Percentiles rank a stretch among this genome's conserved stretches.
Evolutionary conservation across 2,113 vertebrate species (phyloP).

Genomic region (Menidia beryllina): DNA sequence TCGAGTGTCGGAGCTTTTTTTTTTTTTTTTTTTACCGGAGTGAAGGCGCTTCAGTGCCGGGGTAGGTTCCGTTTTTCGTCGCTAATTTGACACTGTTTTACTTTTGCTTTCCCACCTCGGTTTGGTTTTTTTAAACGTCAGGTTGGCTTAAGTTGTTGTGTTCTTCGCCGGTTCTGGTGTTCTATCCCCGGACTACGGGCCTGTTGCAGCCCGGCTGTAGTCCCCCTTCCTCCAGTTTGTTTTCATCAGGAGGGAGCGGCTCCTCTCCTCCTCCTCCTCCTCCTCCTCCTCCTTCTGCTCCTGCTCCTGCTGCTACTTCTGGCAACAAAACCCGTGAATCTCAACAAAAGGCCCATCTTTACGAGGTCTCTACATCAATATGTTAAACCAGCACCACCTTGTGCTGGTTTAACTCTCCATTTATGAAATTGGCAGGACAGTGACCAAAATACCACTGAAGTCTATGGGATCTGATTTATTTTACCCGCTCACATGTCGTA

Average conservation of each 20-base stretch:
- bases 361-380: not conserved
- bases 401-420: not conserved
- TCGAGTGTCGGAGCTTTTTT: slow-evolving; percentile 3
- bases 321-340: not conserved
- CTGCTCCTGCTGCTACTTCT: not conserved
- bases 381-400: not conserved
- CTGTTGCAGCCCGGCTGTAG: slow-evolving; percentile 24
- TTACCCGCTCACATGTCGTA: too few species aligned
- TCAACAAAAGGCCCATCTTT: not conserved
- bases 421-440: too few species aligned
- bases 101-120: not conserved
- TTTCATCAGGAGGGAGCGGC: slow-evolving; percentile 68
- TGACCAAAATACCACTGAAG: too few species aligned
- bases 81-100: not conserved
- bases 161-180: not conserved
- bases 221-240: slow-evolving; percentile 45
- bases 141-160: not conserved
- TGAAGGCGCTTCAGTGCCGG: slow-evolving; percentile 7
- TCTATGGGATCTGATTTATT: too few species aligned
- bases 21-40: not conserved
- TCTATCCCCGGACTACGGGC: slow-evolving; percentile 3
- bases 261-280: slow-evolving; percentile 34
- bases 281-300: not conserved
- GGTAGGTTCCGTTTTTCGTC: slow-evolving; percentile 26
- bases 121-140: not conserved